Conservation (phyloP, 2,113 vertebrate species). For the Scopus umbretta region DNA sequence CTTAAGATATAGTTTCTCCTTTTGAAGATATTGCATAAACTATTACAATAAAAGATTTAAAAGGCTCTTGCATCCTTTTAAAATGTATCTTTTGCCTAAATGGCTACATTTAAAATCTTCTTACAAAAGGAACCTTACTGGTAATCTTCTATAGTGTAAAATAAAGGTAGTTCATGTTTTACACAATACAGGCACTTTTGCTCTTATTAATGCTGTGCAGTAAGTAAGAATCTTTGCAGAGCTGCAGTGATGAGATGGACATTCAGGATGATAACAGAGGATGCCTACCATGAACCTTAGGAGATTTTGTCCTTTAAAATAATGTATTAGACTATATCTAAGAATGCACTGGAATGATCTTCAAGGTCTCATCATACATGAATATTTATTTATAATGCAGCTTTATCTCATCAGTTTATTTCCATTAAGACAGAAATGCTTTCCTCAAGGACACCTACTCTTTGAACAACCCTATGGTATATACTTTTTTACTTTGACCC, state of each 20-base stretch:
- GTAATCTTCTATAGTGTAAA: neutral
- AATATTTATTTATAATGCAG: conserved; percentile 17
- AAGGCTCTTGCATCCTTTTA: neutral
- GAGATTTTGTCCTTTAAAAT: neutral
- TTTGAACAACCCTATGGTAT: neutral
- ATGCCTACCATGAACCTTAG: neutral
- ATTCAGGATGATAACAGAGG: neutral
- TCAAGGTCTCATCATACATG: neutral
- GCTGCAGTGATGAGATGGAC: neutral
- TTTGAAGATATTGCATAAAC: neutral
- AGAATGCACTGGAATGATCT: neutral
- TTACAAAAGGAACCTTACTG: neutral
- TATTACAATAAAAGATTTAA: neutral
- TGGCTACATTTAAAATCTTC: neutral
- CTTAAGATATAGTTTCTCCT: neutral
- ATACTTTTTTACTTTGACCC: neutral
- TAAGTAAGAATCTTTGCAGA: neutral
- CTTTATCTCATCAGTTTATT: neutral
- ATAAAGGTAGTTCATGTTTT: neutral
- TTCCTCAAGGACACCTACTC: neutral
- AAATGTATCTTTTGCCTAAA: neutral
- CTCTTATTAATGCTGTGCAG: neutral
- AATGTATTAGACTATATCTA: neutral
- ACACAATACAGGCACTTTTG: neutral
- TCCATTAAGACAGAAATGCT: neutral